Evolutionary conservation across 2,888 invertebrate species (phyloP).

Genomic region (Cryptosula pallasiana): DNA sequence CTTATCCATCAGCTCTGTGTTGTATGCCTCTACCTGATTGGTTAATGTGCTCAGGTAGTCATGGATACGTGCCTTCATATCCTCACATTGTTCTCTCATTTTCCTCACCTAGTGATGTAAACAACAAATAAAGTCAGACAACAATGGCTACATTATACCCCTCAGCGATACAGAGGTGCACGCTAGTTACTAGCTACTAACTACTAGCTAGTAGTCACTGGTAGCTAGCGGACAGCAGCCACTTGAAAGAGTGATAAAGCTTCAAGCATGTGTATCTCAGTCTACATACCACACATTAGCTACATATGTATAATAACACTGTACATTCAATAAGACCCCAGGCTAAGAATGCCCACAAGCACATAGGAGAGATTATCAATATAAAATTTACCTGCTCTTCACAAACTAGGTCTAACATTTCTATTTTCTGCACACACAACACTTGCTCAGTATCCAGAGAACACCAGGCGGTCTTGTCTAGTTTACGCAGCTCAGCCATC

Average conservation of each 20-base stretch:
- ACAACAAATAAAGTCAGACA: background rate
- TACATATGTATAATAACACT: too few relatives aligned
- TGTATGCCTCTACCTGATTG: background rate
- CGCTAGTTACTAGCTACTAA: too few relatives aligned
- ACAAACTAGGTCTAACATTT: background rate
- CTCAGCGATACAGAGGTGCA: too few relatives aligned
- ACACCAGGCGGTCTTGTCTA: background rate
- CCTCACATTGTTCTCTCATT: background rate
- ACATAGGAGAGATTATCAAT: too few relatives aligned
- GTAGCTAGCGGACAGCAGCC: too few relatives aligned
- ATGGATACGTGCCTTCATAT: background rate
- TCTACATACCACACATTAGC: too few relatives aligned
- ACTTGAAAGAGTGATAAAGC: too few relatives aligned
- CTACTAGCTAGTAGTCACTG: too few relatives aligned
- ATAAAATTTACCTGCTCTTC: conserved; percentile 2
- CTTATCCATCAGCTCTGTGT: background rate
- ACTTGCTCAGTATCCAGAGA: background rate
- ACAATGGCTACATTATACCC: too few relatives aligned
- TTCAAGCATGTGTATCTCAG: too few relatives aligned
- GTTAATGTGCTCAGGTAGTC: background rate
- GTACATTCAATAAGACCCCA: too few relatives aligned
- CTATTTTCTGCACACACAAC: background rate
- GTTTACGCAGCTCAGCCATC: background rate
- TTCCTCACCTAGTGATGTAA: background rate
- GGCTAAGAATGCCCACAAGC: too few relatives aligned